A percentile compares a stretch with the other conserved stretches of the same genome.
Conservation (phyloP, 2,113 vertebrate species). For the Dipodomys spectabilis region DNA sequence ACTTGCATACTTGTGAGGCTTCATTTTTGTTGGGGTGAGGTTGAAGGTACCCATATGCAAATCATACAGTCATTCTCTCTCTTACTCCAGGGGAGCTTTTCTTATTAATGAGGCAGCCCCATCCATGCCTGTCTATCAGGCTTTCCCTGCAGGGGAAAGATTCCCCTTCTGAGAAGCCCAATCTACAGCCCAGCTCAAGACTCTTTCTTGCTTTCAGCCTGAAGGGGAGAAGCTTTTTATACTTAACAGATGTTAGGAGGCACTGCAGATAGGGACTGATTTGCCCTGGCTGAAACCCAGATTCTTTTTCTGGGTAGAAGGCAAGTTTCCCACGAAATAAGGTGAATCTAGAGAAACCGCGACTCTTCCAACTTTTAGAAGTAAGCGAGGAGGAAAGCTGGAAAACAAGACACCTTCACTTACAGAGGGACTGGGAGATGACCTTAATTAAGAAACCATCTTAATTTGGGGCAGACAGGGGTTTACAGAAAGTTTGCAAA, state of each 20-base stretch:
- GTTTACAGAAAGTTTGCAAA: constrained; percentile 65
- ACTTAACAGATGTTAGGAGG: neutral
- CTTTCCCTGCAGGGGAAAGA: neutral
- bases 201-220: constrained; percentile 22
- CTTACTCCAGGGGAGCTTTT: neutral
- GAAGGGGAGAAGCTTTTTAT: neutral
- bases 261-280: neutral
- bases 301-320: neutral
- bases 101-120: neutral
- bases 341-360: neutral
- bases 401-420: constrained; percentile 21
- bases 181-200: neutral
- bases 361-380: constrained; percentile 40
- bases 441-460: constrained; percentile 74
- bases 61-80: neutral
- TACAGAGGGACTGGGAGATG: constrained; percentile 29
- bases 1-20: neutral
- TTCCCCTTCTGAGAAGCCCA: neutral
- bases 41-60: neutral
- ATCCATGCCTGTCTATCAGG: neutral
- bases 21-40: neutral
- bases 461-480: constrained; percentile 60
- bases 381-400: constrained; percentile 30
- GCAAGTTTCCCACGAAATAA: neutral
- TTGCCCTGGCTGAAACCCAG: neutral